A percentile compares a stretch with the other conserved stretches of the same genome.
Conservation (phyloP, 2,888 invertebrate species). For the Bellardia pandia region DNA sequence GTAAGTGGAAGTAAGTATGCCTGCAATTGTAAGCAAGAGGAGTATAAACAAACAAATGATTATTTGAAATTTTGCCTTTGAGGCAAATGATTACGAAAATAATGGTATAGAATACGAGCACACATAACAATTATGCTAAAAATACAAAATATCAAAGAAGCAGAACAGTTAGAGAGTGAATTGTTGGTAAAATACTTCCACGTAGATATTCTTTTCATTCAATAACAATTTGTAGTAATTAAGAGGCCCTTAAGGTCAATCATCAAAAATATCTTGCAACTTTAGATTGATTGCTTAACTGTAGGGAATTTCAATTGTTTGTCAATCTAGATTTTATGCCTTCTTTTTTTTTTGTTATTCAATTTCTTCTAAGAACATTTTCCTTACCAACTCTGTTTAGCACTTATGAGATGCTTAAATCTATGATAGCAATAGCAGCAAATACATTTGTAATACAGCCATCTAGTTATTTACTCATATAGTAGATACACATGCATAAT, state of each 20-base stretch:
- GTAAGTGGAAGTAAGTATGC: background rate
- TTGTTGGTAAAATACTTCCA: background rate
- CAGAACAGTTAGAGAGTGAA: background rate
- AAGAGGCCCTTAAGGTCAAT: too few relatives aligned
- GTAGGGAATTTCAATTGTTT: too few relatives aligned
- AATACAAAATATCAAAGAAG: background rate
- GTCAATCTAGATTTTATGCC: background rate
- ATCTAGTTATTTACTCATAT: slow-evolving; percentile 20
- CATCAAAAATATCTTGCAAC: too few relatives aligned
- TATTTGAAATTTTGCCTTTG: slow-evolving; percentile 50
- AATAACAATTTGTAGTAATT: too few relatives aligned
- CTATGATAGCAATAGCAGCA: slow-evolving; percentile 3
- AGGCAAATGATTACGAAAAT: slow-evolving; percentile 64
- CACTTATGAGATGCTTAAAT: slow-evolving; percentile 25
- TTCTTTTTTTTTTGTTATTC: background rate
- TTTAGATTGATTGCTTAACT: too few relatives aligned
- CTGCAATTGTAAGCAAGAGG: background rate
- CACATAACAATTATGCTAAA: slow-evolving; percentile 55
- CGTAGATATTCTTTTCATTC: too few relatives aligned
- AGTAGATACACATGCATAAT: slow-evolving; percentile 1
- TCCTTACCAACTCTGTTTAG: slow-evolving; percentile 9
- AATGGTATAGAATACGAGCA: slow-evolving; percentile 37
- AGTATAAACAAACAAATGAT: slow-evolving; percentile 44
- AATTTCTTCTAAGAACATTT: background rate
- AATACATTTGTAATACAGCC: slow-evolving; percentile 30